Base-by-base conservation (phyloP, 2,113 vertebrate species). In the Syngnathoides biaculeatus region DNA sequence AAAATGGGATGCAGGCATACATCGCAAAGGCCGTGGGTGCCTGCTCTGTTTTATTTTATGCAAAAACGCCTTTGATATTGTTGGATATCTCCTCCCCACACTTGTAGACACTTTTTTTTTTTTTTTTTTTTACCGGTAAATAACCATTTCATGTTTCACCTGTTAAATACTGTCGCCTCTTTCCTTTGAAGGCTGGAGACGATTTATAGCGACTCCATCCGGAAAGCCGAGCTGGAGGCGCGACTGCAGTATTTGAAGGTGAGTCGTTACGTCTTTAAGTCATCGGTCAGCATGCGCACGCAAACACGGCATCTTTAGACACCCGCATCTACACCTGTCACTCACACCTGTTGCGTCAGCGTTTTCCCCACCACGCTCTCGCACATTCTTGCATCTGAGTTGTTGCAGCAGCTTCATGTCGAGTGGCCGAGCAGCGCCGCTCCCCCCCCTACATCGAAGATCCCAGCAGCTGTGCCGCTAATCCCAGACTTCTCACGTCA, bases 191-290 rank as follows among this genome's bases (percentile, higher is more conserved):
- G 96, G 72, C 87, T 98, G 24, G 93, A 97, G 86, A 98, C 95
- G 0, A 89, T 98, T 59, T 98, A 95, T 0, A 96, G 96, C 11
- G 92, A 94, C 0, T 88, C 95, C 0, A 94, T 98, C 77, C 88
- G 96, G 13, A 95, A 94, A 85, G 95, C 94, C 0, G 96, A 98
- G 82, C 87, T 98, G 79, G 95, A 98, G 67, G 95, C 96, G 0
- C 91, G 96, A 43, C 91, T 98, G 82, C 96, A 97, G 86, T 98
- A 94, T 89, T 90, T 98, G 30, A 98, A 97, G 95, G 96, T 98
- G 80, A 82, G 79, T 52, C 38, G n/a, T 17, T 39, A 15, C 15
- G 39, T 11, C 40, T 19, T 62, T 14, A 6, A 20, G 22, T 42
- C 10, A 11, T 6, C 55, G n/a, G 55, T 5, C 35, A 22, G 14